Base-by-base conservation (phyloP, 2,797 vertebrate genomes). In the Scolopax rusticola region DNA sequence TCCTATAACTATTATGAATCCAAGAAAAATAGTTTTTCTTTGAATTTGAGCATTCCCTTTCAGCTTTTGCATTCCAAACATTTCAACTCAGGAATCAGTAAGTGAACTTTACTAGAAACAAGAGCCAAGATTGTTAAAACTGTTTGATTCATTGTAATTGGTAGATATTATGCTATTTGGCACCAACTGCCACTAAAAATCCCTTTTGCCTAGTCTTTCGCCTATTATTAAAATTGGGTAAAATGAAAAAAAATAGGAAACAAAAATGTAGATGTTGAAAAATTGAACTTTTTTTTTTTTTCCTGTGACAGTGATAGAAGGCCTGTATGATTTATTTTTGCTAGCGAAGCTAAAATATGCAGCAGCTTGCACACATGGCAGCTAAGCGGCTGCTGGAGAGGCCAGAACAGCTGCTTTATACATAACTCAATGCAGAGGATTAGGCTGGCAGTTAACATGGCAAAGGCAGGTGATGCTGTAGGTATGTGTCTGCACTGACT, bases 11-110 rank as follows among this genome's bases (percentile, higher is more conserved):
- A 17, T 48, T 70, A 63, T 21, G 28, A 73, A 84, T 85, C 87
- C 84, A 95, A 95, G 81, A 75, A 89, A 91, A 94, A 74, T n/a
- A 89, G 27, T 11, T 88, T 71, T 87, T 82, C 70, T 90, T 90
- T 87, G 56, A 87, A 82, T 89, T 48, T 68, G 21, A 87, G 18
- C 8, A 15, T 74, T 90, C 18, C 32, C 9, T 89, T 89, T 87
- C 63, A 77, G 36, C 30, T 89, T 80, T 91, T 89, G 54, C 84
- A 89, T 91, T 94, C 87, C 89, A 70, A 91, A 59, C 48, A 45
- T 95, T 95, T 89, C 45, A 87, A 9, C 68, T 91, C 38, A 64
- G 84, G 78, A 84, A 80, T 82, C 36, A 51, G 60, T 30, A 80
- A 83, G 33, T 38, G 12, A 77, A 83, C 32, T 56, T 89, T 24